Evolutionary conservation across 2,113 vertebrate genomes (phyloP).

Genomic region (Ramphastos sulfuratus): DNA sequence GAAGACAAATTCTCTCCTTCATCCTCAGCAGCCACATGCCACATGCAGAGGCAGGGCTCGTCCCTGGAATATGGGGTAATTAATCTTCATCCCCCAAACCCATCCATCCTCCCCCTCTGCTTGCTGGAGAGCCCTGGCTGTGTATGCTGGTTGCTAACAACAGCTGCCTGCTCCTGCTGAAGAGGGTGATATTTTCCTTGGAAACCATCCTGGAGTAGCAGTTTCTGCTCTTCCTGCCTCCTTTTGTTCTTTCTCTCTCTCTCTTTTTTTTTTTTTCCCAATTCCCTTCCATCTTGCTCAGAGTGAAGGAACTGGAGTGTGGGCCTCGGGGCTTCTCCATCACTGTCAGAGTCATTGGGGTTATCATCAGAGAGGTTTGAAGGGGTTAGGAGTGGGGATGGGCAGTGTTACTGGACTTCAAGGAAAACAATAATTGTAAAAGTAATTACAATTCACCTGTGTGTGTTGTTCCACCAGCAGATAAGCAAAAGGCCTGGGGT

Average conservation of each 20-base stretch:
- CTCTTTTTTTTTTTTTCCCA: neutral
- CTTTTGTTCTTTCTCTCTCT: neutral
- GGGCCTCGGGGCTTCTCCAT: neutral
- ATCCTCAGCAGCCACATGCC: neutral
- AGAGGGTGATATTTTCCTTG: neutral
- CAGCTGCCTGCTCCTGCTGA: neutral
- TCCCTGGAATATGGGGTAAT: neutral
- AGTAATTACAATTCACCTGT: neutral
- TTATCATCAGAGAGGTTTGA: neutral
- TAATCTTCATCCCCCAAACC: neutral
- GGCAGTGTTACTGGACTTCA: neutral
- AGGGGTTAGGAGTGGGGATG: neutral
- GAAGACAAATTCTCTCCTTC: neutral
- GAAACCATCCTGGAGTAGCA: neutral
- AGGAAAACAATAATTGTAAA: neutral
- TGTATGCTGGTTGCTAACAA: constrained; percentile 35
- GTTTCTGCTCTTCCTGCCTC: neutral
- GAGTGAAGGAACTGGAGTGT: neutral
- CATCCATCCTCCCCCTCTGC: neutral
- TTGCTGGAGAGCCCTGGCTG: neutral
- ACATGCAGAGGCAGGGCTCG: fast-evolving
- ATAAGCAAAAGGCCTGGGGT: neutral
- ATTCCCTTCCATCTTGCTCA: neutral
- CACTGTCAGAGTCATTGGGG: fast-evolving
- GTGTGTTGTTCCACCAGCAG: neutral